Evolutionary conservation across 2,888 invertebrate genomes (phyloP).

Genomic region (Agonopterix subpropinquella): DNA sequence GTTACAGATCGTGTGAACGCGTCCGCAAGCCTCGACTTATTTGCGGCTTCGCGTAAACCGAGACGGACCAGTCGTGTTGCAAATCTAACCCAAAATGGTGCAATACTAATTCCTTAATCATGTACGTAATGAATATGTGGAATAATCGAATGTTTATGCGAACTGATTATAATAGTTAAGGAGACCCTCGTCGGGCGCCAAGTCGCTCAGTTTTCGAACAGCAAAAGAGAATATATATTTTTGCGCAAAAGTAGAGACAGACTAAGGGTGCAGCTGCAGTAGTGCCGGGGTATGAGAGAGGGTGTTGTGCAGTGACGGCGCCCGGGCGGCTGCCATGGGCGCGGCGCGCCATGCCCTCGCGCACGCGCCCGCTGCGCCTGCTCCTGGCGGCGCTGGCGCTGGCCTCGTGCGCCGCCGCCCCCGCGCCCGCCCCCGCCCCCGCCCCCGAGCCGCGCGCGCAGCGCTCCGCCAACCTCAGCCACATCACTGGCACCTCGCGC

Average conservation of each 20-base stretch:
- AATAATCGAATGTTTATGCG: conserved; percentile 16
- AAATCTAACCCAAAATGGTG: conserved; percentile 27
- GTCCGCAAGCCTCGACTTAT: conserved; percentile 42
- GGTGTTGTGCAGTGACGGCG: conserved; percentile 68
- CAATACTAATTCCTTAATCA: conserved; percentile 27
- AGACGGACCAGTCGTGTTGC: conserved; percentile 24
- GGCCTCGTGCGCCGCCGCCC: conserved; percentile 68
- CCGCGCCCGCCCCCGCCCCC: conserved; percentile 66
- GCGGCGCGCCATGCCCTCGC: conserved; percentile 72
- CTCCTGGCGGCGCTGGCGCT: conserved; percentile 72
- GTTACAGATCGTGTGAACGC: conserved; percentile 59
- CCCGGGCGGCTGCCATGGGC: conserved; percentile 70
- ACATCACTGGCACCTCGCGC: conserved; percentile 85
- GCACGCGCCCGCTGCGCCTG: conserved; percentile 72
- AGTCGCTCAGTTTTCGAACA: background rate
- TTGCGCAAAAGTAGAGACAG: conserved; percentile 1
- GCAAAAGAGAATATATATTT: background rate
- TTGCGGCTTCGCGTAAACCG: conserved; percentile 42
- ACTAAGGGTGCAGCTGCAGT: conserved; percentile 4
- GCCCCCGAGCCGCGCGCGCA: conserved; percentile 78
- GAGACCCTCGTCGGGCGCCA: conserved; percentile 8
- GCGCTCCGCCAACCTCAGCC: conserved; percentile 87
- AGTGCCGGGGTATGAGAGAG: conserved; percentile 43
- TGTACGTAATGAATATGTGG: conserved; percentile 21
- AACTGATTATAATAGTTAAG: conserved; percentile 18